phyloP scores from a whole-genome alignment of 2,888 invertebrate species.

The Falcaria lacertinaria region DNA sequence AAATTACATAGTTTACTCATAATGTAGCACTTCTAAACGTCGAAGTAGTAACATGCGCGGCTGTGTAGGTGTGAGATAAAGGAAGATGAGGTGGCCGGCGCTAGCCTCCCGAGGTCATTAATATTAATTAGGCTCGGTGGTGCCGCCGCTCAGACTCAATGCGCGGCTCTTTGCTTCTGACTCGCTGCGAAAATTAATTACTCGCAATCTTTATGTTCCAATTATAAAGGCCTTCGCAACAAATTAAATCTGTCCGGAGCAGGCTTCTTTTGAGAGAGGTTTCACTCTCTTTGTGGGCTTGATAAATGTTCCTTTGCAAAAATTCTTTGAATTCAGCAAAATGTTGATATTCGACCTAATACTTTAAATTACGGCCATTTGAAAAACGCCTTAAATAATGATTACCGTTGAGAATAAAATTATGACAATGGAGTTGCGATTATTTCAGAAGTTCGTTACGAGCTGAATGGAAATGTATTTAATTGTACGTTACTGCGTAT shows the following conservation, averaged over 20 bases:
- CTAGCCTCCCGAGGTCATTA: slow-evolving; percentile 67
- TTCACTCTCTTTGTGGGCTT: slow-evolving; percentile 78
- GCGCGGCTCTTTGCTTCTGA: slow-evolving; percentile 76
- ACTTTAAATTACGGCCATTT: slow-evolving; percentile 61
- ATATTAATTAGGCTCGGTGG: slow-evolving; percentile 77
- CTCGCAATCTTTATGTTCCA: slow-evolving; percentile 80
- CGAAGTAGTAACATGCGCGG: slow-evolving; percentile 31
- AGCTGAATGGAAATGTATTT: slow-evolving; percentile 45
- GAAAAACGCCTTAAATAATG: slow-evolving; percentile 45
- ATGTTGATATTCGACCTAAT: slow-evolving; percentile 65
- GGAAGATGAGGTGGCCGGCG: slow-evolving; percentile 39
- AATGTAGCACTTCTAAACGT: slow-evolving; percentile 31
- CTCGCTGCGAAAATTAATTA: slow-evolving; percentile 80
- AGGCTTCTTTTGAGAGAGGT: slow-evolving; percentile 78
- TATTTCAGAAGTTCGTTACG: slow-evolving; percentile 45
- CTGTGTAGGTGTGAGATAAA: slow-evolving; percentile 54
- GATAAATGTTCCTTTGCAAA: slow-evolving; percentile 75
- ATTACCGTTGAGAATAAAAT: slow-evolving; percentile 38
- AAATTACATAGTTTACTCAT: neutral
- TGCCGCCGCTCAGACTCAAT: slow-evolving; percentile 59
- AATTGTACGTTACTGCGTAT: slow-evolving; percentile 68
- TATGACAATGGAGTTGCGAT: slow-evolving; percentile 50
- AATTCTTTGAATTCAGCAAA: slow-evolving; percentile 71
- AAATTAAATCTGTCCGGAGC: slow-evolving; percentile 79
- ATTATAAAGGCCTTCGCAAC: slow-evolving; percentile 80